These are phyloP conservation scores for Trinorchestia longiramus DNA, from an alignment of 1,140 invertebrate species.

Conservation along the genomic window DNA sequence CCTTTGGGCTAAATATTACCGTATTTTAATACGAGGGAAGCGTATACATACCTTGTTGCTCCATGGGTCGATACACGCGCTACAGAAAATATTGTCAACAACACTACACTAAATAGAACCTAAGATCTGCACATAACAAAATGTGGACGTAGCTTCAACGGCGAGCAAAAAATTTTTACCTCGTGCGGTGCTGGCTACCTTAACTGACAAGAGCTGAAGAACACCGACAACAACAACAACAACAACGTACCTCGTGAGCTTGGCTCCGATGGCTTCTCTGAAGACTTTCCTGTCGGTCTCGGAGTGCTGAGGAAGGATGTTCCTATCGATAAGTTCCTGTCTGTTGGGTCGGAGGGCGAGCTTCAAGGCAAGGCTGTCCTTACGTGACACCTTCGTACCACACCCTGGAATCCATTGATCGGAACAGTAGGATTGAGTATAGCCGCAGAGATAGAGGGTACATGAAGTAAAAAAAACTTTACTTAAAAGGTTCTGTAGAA, in stretches of 20 bases:
- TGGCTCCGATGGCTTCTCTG: constrained; percentile 93
- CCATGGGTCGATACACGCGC: neutral
- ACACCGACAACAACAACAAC: too few relatives aligned
- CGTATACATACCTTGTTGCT: neutral
- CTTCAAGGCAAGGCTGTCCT: constrained; percentile 96
- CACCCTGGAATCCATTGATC: neutral
- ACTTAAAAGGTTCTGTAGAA: neutral
- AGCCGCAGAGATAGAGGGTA: neutral
- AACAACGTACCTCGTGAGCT: constrained; percentile 80
- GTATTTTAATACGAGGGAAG: neutral
- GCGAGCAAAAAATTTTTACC: neutral
- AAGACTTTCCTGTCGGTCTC: constrained; percentile 94
- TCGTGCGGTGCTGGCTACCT: too few relatives aligned
- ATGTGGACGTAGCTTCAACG: neutral
- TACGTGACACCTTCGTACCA: constrained; percentile 91
- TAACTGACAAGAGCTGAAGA: too few relatives aligned
- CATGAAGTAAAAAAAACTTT: neutral
- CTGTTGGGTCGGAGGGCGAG: constrained; percentile 89
- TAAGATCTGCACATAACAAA: neutral
- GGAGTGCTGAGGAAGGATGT: constrained; percentile 89
- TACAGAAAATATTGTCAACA: neutral
- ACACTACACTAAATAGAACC: neutral
- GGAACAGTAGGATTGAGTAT: neutral
- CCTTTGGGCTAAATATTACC: too few relatives aligned
- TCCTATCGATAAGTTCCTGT: constrained; percentile 96